These are phyloP conservation scores for Pollachius pollachius DNA, from an alignment of 2,113 vertebrate genomes.

Conservation along the genomic window DNA sequence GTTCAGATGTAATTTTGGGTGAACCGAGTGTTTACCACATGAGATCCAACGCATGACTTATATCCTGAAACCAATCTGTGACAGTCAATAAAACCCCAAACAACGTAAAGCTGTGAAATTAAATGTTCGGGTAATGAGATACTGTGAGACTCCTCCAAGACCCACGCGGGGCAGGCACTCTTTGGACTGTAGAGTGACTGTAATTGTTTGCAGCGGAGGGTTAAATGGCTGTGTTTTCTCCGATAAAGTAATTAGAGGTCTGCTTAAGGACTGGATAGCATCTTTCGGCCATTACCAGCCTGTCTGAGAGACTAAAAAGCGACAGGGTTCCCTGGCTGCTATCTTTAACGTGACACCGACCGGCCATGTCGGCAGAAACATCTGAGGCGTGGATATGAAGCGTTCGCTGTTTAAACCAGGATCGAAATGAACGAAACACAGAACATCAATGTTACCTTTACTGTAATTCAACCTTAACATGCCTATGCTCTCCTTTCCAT, in stretches of 20 bases:
- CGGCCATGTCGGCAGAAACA: not conserved
- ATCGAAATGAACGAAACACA: constrained; percentile 10
- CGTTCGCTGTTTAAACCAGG: not conserved
- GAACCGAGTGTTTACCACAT: too few relatives aligned
- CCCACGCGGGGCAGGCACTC: constrained; percentile 19
- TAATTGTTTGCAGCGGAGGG: constrained; percentile 31
- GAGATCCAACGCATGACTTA: too few relatives aligned
- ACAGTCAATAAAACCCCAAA: too few relatives aligned
- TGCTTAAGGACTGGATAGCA: constrained; percentile 57
- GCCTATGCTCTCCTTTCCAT: not conserved
- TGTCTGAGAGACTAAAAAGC: not conserved
- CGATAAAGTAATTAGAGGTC: constrained; percentile 48
- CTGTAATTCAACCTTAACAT: too few relatives aligned
- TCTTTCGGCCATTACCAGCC: constrained; percentile 48
- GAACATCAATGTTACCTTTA: not conserved
- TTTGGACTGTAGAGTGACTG: constrained; percentile 31
- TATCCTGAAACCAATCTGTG: too few relatives aligned
- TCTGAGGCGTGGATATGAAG: not conserved
- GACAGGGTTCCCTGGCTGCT: constrained; percentile 21
- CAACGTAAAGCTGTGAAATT: too few relatives aligned
- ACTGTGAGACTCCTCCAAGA: too few relatives aligned
- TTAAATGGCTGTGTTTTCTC: constrained; percentile 42
- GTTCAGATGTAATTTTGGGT: too few relatives aligned
- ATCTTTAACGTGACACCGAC: not conserved
- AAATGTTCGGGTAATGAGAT: too few relatives aligned